These are phyloP conservation scores for Sebastes taczanowskii DNA, from an alignment of 2,797 vertebrate genomes.

Conservation along the genomic window DNA sequence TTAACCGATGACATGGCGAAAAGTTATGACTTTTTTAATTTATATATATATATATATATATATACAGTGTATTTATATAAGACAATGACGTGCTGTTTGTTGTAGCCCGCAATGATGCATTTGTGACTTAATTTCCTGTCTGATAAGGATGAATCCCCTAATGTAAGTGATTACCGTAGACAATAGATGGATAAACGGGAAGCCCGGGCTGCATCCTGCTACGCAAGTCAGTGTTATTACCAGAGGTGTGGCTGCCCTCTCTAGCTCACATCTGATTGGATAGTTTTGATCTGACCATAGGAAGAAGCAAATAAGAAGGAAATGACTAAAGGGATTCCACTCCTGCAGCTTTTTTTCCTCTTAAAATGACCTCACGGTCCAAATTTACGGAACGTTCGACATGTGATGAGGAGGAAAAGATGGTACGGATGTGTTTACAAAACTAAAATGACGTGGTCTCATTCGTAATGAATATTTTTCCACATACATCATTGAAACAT, in stretches of 20 bases:
- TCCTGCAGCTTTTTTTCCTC: neutral
- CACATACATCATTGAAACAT: neutral
- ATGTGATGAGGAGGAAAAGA: neutral
- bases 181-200: neutral
- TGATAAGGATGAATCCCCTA: neutral
- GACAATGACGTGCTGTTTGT: neutral
- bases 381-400: neutral
- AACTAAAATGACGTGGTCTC: neutral
- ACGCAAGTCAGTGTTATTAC: neutral
- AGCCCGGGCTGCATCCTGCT: neutral
- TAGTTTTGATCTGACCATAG: neutral
- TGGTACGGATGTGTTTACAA: neutral
- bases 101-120: neutral
- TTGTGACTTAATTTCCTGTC: slow-evolving; percentile 15
- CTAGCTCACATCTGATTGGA: slow-evolving; percentile 22
- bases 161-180: neutral
- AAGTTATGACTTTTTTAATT: neutral
- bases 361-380: slow-evolving; percentile 6
- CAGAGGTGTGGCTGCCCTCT: neutral
- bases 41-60: neutral
- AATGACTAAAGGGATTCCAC: slow-evolving; percentile 2
- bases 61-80: neutral
- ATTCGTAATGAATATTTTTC: neutral
- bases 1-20: neutral
- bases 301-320: slow-evolving; percentile 18